Evolutionary conservation across 2,113 vertebrate genomes (phyloP).

Genomic region (Spermophilus dauricus): DNA sequence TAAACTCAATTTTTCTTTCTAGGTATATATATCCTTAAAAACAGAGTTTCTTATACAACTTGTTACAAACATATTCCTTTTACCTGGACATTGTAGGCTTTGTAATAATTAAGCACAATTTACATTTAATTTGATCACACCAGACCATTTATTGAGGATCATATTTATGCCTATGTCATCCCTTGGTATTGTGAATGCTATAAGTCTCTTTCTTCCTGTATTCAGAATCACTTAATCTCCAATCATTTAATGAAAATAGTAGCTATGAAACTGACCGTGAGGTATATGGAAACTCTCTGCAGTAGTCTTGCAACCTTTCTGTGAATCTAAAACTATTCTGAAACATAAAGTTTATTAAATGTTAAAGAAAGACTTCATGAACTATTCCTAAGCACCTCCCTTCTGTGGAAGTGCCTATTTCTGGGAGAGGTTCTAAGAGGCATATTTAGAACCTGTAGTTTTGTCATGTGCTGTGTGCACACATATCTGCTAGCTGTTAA

Average conservation of each 20-base stretch:
- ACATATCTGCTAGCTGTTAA: not conserved
- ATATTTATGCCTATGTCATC: not conserved
- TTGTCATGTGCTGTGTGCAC: not conserved
- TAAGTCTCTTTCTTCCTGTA: not conserved
- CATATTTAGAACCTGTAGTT: not conserved
- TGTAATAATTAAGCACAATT: not conserved
- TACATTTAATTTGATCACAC: not conserved
- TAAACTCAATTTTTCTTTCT: not conserved
- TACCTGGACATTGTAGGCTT: not conserved
- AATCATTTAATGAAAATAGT: not conserved
- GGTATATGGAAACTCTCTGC: not conserved
- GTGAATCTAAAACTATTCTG: not conserved
- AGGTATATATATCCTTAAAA: not conserved
- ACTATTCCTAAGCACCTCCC: not conserved
- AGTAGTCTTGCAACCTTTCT: not conserved
- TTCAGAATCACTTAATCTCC: not conserved
- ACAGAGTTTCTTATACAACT: not conserved
- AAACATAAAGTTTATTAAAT: not conserved
- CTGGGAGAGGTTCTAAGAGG: not conserved
- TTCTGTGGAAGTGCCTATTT: not conserved
- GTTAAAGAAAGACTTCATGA: not conserved
- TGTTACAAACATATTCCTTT: not conserved
- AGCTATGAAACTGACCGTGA: not conserved
- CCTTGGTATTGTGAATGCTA: not conserved
- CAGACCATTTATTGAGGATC: conserved; percentile 23